A percentile compares a stretch with the other conserved stretches of the same genome.
Evolutionary conservation across 2,888 invertebrate species (phyloP).

Genomic region (Athetis lepigone): DNA sequence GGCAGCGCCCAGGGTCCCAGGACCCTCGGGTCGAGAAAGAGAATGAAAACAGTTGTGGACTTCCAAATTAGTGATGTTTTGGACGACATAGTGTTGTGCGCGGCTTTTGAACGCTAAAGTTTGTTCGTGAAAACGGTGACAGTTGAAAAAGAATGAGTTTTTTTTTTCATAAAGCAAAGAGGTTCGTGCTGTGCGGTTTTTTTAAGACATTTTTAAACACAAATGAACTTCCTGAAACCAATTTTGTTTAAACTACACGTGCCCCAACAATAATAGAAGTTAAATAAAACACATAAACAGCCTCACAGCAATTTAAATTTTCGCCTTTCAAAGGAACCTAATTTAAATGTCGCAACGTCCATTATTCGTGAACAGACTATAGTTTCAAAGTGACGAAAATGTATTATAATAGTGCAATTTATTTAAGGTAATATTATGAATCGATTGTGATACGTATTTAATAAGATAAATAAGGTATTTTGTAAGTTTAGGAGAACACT

Average conservation of each 20-base stretch:
- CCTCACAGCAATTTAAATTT: constrained; percentile 36
- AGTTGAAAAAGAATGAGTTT: constrained; percentile 19
- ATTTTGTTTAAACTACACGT: constrained; percentile 28
- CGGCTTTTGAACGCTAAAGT: constrained; percentile 14
- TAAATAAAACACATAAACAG: constrained; percentile 27
- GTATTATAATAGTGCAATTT: constrained; percentile 65
- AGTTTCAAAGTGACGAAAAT: constrained; percentile 44
- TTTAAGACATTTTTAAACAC: constrained; percentile 16
- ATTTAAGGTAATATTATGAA: constrained; percentile 76
- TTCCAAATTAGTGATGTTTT: constrained; percentile 72
- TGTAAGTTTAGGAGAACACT: constrained; percentile 22
- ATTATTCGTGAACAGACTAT: constrained; percentile 40
- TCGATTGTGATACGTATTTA: constrained; percentile 86
- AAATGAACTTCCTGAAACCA: constrained; percentile 31
- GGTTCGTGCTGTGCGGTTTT: constrained; percentile 13
- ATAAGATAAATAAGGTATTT: constrained; percentile 63
- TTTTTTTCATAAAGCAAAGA: constrained; percentile 26
- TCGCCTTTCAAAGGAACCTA: constrained; percentile 47
- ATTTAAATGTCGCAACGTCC: constrained; percentile 45
- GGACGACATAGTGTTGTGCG: constrained; percentile 35
- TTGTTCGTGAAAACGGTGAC: constrained; percentile 25
- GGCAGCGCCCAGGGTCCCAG: constrained; percentile 84
- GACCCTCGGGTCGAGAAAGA: constrained; percentile 85
- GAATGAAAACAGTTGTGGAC: constrained; percentile 76
- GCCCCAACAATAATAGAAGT: constrained; percentile 37